Evolutionary conservation across 2,113 vertebrate species (phyloP).

Genomic region (Blennius ocellaris): DNA sequence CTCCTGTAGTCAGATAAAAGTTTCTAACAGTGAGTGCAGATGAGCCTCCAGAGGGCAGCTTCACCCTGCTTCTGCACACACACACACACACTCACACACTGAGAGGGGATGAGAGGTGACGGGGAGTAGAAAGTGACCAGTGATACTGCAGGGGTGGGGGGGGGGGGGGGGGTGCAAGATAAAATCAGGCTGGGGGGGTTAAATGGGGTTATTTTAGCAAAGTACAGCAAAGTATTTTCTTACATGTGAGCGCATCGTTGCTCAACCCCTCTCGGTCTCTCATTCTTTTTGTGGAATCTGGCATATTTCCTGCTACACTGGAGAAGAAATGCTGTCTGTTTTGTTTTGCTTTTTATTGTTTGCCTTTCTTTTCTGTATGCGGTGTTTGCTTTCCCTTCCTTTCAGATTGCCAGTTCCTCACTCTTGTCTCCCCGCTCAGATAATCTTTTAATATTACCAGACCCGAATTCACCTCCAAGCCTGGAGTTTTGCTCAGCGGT

Average conservation of each 20-base stretch:
- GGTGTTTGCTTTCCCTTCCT: constrained; percentile 57
- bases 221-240: constrained; percentile 13
- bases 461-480: constrained; percentile 42
- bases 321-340: constrained; percentile 35
- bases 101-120: constrained; percentile 44
- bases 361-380: constrained; percentile 44
- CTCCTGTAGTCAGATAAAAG: constrained; percentile 38
- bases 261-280: constrained; percentile 54
- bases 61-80: constrained; percentile 48
- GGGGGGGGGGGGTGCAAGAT: not conserved
- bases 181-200: constrained; percentile 4
- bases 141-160: not conserved
- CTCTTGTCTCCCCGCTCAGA: constrained; percentile 32
- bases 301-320: constrained; percentile 44
- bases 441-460: constrained; percentile 64
- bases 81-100: constrained; percentile 26
- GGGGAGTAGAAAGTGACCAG: constrained; percentile 25
- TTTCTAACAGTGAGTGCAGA: constrained; percentile 41
- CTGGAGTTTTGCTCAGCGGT: constrained; percentile 39
- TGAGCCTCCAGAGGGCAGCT: constrained; percentile 45
- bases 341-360: constrained; percentile 37
- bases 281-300: constrained; percentile 47
- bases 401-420: constrained; percentile 49
- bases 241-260: constrained; percentile 20
- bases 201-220: constrained; percentile 36